These are phyloP conservation scores for Vulpes vulpes DNA, from an alignment of 2,113 vertebrate species.

Conservation along the genomic window DNA sequence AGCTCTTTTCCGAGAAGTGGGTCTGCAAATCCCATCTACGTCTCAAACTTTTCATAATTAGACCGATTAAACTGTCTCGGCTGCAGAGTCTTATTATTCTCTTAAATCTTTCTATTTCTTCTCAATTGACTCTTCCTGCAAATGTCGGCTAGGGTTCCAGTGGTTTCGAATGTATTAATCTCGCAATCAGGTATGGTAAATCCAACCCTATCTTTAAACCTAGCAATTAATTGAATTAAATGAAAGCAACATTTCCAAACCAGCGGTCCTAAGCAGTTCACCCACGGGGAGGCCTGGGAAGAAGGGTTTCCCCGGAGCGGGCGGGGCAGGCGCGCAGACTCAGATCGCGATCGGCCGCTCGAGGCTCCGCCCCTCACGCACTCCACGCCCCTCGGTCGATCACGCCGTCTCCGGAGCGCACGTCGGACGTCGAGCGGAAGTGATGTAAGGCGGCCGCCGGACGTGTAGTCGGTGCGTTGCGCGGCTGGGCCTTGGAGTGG, in stretches of 20 bases:
- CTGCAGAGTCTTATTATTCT: background rate
- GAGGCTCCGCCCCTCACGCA: background rate
- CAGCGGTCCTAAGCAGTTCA: rapidly evolving
- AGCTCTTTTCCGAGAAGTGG: background rate
- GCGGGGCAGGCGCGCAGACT: rapidly evolving
- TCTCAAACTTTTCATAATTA: constrained; percentile 11
- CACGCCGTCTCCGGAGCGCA: rapidly evolving
- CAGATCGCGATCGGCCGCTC: rapidly evolving
- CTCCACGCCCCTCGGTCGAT: rapidly evolving
- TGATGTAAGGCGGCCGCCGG: constrained; percentile 19
- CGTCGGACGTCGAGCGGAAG: constrained; percentile 5
- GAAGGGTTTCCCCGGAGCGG: background rate
- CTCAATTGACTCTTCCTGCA: background rate
- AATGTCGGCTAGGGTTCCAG: background rate
- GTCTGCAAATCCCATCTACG: background rate
- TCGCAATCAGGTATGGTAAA: background rate
- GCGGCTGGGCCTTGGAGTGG: background rate
- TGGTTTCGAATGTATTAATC: background rate
- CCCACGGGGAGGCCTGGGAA: rapidly evolving
- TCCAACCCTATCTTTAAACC: background rate
- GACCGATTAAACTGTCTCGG: background rate
- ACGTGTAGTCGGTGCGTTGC: background rate
- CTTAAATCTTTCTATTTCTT: background rate
- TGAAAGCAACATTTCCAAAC: background rate
- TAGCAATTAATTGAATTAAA: background rate